Evolutionary conservation across 2,888 invertebrate species (phyloP).

Genomic region (Rhingia campestris): DNA sequence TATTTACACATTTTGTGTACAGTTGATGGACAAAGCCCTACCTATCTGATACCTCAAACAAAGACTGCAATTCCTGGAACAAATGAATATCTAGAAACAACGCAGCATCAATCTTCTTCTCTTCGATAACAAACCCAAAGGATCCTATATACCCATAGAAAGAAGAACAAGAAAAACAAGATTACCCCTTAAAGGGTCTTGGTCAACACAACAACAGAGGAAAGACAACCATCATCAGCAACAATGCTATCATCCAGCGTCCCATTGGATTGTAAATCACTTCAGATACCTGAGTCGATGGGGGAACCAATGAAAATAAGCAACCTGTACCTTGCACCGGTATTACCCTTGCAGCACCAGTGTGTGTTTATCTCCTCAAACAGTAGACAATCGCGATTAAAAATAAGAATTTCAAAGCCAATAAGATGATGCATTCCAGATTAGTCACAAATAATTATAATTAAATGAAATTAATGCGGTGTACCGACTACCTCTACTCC

Average conservation of each 20-base stretch:
- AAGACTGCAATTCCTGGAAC: background rate
- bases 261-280: conserved; percentile 11
- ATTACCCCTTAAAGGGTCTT: background rate
- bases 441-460: conserved; percentile 29
- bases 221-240: background rate
- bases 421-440: conserved; percentile 12
- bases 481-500: background rate
- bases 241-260: background rate
- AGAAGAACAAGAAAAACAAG: conserved; percentile 20
- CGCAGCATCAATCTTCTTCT: background rate
- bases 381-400: background rate
- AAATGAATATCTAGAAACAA: background rate
- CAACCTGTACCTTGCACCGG: conserved; percentile 14
- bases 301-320: background rate
- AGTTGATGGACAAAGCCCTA: too few relatives aligned
- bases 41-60: background rate
- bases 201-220: background rate
- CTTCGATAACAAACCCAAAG: background rate
- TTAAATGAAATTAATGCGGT: background rate
- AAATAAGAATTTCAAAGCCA: conserved; percentile 7
- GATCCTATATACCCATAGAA: background rate
- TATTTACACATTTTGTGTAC: too few relatives aligned
- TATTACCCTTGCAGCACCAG: background rate
- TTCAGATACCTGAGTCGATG: background rate
- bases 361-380: background rate